Evolutionary conservation across 2,113 vertebrate species (phyloP).

Genomic region (Phyllostomus discolor): DNA sequence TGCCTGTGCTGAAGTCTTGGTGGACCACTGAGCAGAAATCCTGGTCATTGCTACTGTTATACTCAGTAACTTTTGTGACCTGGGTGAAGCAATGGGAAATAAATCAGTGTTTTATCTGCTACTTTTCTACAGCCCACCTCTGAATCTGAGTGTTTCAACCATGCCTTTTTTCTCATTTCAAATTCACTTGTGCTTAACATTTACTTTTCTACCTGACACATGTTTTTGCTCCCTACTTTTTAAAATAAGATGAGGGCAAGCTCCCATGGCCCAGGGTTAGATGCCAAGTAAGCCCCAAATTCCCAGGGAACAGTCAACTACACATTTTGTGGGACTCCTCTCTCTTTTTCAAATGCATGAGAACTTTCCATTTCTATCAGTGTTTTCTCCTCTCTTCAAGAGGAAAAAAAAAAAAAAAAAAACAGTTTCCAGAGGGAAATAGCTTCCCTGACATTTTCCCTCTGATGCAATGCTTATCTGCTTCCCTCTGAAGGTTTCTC

Average conservation of each 20-base stretch:
- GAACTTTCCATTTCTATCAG: conserved; percentile 8
- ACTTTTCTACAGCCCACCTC: neutral
- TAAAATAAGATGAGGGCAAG: neutral
- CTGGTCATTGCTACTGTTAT: accelerated
- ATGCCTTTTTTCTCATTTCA: neutral
- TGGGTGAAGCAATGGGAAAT: neutral
- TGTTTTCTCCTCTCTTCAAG: neutral
- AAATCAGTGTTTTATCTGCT: neutral
- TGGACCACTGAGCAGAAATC: neutral
- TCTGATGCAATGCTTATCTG: conserved; percentile 46
- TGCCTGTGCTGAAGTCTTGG: too few relatives aligned
- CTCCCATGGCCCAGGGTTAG: neutral
- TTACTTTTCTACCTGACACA: neutral
- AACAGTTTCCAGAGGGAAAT: conserved; percentile 2
- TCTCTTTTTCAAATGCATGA: conserved; percentile 27
- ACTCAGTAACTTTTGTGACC: neutral
- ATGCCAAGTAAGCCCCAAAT: neutral
- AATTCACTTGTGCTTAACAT: neutral
- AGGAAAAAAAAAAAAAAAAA: neutral
- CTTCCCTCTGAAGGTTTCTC: conserved; percentile 46
- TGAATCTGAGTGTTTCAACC: neutral
- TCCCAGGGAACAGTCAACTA: neutral
- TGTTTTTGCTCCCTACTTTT: neutral
- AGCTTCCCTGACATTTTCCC: conserved; percentile 54
- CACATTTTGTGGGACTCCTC: neutral